Conservation (phyloP, 2,888 invertebrate genomes). For the Clostera curtula region DNA sequence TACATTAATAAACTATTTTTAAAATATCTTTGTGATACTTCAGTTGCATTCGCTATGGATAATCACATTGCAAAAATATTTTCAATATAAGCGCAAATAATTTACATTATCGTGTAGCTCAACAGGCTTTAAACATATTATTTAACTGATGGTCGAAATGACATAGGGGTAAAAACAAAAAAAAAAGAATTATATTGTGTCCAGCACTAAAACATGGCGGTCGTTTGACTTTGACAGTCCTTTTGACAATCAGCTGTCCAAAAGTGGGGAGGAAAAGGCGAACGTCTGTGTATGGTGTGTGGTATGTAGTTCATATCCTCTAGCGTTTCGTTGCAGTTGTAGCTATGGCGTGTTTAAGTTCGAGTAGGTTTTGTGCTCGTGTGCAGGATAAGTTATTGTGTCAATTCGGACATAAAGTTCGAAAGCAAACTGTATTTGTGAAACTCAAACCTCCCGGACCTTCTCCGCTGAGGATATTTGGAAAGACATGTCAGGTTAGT, state of each 20-base stretch:
- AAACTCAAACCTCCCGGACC: conserved; percentile 80
- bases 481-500: conserved; percentile 71
- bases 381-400: conserved; percentile 86
- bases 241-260: conserved; percentile 73
- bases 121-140: too few species aligned
- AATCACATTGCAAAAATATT: too few species aligned
- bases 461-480: conserved; percentile 72
- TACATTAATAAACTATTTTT: too few species aligned
- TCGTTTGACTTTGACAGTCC: too few species aligned
- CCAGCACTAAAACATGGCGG: too few species aligned
- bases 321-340: conserved; percentile 81
- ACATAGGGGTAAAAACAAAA: too few species aligned
- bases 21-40: too few species aligned
- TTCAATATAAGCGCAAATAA: too few species aligned
- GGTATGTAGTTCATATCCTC: conserved; percentile 71
- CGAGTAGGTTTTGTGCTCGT: conserved; percentile 88
- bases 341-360: conserved; percentile 89
- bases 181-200: too few species aligned
- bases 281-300: conserved; percentile 52
- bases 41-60: too few species aligned
- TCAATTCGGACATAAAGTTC: conserved; percentile 83
- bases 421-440: conserved; percentile 81
- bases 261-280: conserved; percentile 69
- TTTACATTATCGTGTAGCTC: too few species aligned
- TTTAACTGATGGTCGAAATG: too few species aligned